Base-by-base conservation (phyloP, 1,140 invertebrate genomes). In the Drosophila tropicalis region DNA sequence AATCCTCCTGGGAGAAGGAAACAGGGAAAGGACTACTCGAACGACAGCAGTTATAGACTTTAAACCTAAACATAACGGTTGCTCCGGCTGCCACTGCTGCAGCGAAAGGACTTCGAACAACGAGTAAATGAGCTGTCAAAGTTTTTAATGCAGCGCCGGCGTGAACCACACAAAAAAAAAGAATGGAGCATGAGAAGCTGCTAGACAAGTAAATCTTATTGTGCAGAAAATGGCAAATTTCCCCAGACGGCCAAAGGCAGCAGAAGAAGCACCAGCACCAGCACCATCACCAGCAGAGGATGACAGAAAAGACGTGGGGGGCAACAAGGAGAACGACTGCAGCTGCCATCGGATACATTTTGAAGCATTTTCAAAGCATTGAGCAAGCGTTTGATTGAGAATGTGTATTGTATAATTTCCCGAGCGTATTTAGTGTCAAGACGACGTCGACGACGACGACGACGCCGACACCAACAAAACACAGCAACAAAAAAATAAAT, bases 171-270 rank as follows among this genome's bases (percentile, higher is more conserved):
- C 44, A 51, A 22, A 22, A 22, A 51, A 51, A 51, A 51, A 47
- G 17, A 47, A 86, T 79, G 77, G 79, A 86, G 80, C 83, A 80
- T 85, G 83, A 87, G 44, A 51, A 51, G 44, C 44, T 51, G 84
- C 84, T 89, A 89, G 84, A 87, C 84, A 87, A 87, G 80, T 87
- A 87, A 87, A 87, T 87, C 84, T 87, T 87, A 90, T 87, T 89
- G 85, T 87, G 84, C 84, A 87, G 85, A 87, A 87, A 87, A 87
- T 89, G 80, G 84, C 80, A 89, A 87, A 87, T 87, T 87, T 87
- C 84, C 84, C 84, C 84, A 87, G 84, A 87, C 84, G 84, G 80
- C 83, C 83, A 87, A 79, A 81, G 83, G 69, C 69, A 82, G 76
- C 62, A 51, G 74, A 70, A 79, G 72, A 58, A 66, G 68, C 51